These are phyloP conservation scores for Cantharis flavilabris DNA, from an alignment of 2,888 invertebrate species.

Conservation along the genomic window DNA sequence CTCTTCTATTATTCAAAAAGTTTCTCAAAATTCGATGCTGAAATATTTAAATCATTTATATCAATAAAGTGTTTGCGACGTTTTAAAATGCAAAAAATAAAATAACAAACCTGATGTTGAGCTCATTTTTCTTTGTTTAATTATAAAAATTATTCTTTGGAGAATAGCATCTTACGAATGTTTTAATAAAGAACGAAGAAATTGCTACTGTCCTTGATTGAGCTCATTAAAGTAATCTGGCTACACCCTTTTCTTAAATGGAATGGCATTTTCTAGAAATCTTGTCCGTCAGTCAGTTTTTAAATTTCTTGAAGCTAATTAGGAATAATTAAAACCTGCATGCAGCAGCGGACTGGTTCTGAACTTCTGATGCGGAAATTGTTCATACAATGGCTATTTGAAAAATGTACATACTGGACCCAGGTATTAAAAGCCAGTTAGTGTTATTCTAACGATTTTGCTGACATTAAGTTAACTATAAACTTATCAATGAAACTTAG, in stretches of 20 bases:
- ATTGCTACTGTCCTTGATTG: background rate
- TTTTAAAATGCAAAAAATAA: background rate
- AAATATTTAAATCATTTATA: background rate
- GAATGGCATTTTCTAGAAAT: background rate
- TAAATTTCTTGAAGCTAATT: background rate
- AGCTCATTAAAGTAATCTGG: background rate
- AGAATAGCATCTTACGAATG: background rate
- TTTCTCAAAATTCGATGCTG: background rate
- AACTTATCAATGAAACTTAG: no score
- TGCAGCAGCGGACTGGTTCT: background rate
- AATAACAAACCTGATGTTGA: background rate
- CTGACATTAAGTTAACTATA: no score
- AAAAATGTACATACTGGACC: no score
- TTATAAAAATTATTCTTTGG: background rate
- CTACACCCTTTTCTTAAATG: background rate
- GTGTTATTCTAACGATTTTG: no score
- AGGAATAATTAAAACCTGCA: background rate
- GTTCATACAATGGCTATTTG: no score
- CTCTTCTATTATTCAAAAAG: background rate
- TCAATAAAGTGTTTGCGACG: background rate
- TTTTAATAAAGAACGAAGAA: background rate
- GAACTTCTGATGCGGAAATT: no score
- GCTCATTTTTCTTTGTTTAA: background rate
- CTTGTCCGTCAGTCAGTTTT: background rate
- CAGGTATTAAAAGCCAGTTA: no score